Evolutionary conservation across 1,140 invertebrate species (phyloP), one percentile per base, ranked within the genome.

Genomic region (Bombus superbus): DNA sequence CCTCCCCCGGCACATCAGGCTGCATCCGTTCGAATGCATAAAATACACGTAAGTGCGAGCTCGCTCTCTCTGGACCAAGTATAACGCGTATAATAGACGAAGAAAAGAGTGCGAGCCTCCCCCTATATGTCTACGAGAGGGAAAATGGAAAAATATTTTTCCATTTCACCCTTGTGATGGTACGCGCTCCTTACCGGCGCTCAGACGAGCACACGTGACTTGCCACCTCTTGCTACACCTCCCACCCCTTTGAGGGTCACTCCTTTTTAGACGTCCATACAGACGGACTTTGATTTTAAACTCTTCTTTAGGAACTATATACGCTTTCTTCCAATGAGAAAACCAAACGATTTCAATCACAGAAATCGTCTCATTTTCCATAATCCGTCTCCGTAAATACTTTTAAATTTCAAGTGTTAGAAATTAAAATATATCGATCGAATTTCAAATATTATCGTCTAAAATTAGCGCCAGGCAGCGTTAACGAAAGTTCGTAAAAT

Each of bases 31-130:
- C 91, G 82, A 86, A 91, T 91, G 91, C 91, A 92, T 92, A 90
- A 92, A 91, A 92, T 91, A 89, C 87, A 90, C 85, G 72, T 88
- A 91, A 90, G 86, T 92, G 89, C 81, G 82, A 86, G 75, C 85
- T 77, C 76, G 53, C 75, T 75, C 47, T 85, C 72, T 81, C 25
- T 62, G 84, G 66, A 38, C 86, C 80, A 71, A 85, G 84, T 80
- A 78, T 86, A 86, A 88, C 83, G 83, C 77, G 84, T 88, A 90
- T 91, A 90, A 91, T 87, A 88, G 83, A 90, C 68, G 81, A 83
- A 81, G 72, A 85, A 85, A 88, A 72, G 71, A 69, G 40, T 38
- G 77, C 32, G 74, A 87, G 76, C 47, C 44, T 76, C 69, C 79
- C 66, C 68, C 73, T 72, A 42, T 38, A 47, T 32, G 57, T 42